Evolutionary conservation across 2,113 vertebrate species (phyloP).

Genomic region (Astatoreochromis straeleni): DNA sequence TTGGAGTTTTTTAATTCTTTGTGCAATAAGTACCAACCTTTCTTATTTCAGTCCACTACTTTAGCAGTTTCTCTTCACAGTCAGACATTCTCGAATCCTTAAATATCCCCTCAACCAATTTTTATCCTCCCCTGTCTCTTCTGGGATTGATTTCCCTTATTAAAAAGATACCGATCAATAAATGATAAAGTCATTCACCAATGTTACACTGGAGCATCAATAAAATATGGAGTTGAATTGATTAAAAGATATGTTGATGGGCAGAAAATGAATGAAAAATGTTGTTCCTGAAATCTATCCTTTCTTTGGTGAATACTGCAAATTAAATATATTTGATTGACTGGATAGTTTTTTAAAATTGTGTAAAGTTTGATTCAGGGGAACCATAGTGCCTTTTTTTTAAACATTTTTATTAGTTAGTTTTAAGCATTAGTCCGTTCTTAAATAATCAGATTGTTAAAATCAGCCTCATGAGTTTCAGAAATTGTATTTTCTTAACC

Average conservation of each 20-base stretch:
- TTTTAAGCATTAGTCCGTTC: not conserved
- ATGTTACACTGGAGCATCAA: not conserved
- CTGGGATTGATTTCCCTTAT: not conserved
- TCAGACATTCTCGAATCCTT: not conserved
- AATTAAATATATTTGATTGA: not conserved
- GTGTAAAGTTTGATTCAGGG: not conserved
- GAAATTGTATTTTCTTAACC: not conserved
- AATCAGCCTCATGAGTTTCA: not conserved
- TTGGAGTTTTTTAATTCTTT: not conserved
- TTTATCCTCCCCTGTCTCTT: not conserved
- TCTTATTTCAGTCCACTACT: not conserved
- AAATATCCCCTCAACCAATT: not conserved
- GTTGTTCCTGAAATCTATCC: not conserved
- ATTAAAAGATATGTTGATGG: not conserved
- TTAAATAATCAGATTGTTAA: not conserved
- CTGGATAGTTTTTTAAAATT: not conserved
- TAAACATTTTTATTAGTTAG: not conserved
- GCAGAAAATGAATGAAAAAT: not conserved
- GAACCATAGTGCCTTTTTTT: accelerated
- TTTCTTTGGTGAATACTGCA: not conserved
- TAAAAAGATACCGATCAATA: not conserved
- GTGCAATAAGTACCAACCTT: not conserved
- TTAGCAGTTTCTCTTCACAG: not conserved
- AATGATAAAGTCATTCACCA: not conserved
- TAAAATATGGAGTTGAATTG: not conserved